Evolutionary conservation across 1,140 invertebrate genomes (phyloP).

Genomic region (Octopus sinensis): DNA sequence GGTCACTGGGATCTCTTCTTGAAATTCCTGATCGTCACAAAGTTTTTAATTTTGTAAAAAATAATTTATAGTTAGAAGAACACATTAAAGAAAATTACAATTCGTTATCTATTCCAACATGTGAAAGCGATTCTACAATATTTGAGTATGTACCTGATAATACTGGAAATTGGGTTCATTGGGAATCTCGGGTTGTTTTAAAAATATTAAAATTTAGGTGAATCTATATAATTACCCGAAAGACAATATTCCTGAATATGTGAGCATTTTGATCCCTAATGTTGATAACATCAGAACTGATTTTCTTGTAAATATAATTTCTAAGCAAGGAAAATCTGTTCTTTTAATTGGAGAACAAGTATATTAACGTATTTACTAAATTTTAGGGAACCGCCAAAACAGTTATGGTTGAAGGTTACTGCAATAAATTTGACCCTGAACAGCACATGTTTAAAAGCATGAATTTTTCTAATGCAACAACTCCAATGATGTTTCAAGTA

Average conservation of each 20-base stretch:
- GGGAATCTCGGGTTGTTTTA: too few species aligned
- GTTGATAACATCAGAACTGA: constrained; percentile 54
- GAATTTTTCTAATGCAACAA: constrained; percentile 94
- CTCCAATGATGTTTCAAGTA: constrained; percentile 87
- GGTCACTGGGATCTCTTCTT: constrained; percentile 86
- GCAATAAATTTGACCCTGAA: constrained; percentile 86
- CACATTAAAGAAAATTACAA: too few species aligned
- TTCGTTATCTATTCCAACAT: too few species aligned
- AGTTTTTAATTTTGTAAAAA: too few species aligned
- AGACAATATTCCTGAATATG: constrained; percentile 67
- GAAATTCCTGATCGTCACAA: too few species aligned
- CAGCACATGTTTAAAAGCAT: constrained; percentile 80
- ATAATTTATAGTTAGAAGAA: too few species aligned
- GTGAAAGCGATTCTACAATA: too few species aligned
- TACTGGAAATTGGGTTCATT: too few species aligned
- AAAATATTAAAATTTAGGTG: constrained; percentile 80
- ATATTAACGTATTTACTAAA: too few species aligned
- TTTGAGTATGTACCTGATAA: too few species aligned
- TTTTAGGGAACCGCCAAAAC: constrained; percentile 94
- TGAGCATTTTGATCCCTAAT: constrained; percentile 52
- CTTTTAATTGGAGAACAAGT: constrained; percentile 89
- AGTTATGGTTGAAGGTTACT: constrained; percentile 92
- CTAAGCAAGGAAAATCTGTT: constrained; percentile 63
- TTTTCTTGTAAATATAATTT: constrained; percentile 49
- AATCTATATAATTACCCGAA: constrained; percentile 83